Evolutionary conservation across 2,888 invertebrate species (phyloP).

Genomic region (Eucera pruinosa): DNA sequence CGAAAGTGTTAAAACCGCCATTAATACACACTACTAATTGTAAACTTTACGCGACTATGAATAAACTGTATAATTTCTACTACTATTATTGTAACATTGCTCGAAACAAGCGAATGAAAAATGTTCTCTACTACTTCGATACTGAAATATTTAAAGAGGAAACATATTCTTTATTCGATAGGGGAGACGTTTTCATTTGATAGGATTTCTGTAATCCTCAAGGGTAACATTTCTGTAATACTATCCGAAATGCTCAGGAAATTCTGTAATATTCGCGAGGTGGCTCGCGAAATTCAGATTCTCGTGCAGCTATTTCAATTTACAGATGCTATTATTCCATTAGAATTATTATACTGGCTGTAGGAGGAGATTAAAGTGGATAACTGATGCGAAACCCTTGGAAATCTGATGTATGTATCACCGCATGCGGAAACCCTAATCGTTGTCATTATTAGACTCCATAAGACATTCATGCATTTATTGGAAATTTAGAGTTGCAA

Average conservation of each 20-base stretch:
- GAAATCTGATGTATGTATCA: neutral
- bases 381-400: neutral
- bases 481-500: no score
- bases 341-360: neutral
- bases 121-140: no score
- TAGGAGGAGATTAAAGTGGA: neutral
- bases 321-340: constrained; percentile 3
- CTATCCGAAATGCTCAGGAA: neutral
- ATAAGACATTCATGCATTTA: no score
- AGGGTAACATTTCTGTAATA: constrained; percentile 2
- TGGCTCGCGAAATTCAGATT: constrained; percentile 14
- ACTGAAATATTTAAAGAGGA: no score
- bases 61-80: no score
- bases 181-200: neutral
- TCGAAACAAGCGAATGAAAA: no score
- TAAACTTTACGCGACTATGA: no score
- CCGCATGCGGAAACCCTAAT: neutral
- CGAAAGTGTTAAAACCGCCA: no score
- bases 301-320: constrained; percentile 19
- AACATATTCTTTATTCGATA: neutral
- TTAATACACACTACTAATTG: no score
- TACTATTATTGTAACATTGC: no score
- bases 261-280: constrained; percentile 15
- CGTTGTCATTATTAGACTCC: neutral
- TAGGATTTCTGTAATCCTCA: neutral